Percentiles rank a stretch among this genome's conserved stretches.
These are phyloP conservation scores for Drosophila mercatorum DNA, from an alignment of 2,888 invertebrate genomes.

Conservation along the genomic window DNA sequence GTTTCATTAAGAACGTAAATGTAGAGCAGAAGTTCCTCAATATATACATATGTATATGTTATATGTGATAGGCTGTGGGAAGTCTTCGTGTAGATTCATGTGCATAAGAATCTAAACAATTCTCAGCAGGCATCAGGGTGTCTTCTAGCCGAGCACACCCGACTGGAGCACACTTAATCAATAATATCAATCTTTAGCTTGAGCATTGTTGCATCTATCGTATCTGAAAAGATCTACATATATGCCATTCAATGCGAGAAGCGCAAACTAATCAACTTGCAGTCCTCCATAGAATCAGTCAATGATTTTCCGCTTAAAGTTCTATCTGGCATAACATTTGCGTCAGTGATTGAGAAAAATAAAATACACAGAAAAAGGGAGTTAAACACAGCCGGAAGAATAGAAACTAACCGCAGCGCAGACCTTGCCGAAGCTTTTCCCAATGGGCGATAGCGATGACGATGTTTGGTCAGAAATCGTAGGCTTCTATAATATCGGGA, in stretches of 20 bases:
- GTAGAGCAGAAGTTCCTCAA: too few species aligned
- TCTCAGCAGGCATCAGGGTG: too few species aligned
- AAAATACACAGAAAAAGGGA: not conserved
- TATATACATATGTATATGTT: too few species aligned
- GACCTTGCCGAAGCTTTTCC: conserved; percentile 50
- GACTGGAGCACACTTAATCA: too few species aligned
- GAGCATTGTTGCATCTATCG: not conserved
- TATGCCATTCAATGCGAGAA: not conserved
- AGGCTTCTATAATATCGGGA: conserved; percentile 26
- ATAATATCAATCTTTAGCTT: not conserved
- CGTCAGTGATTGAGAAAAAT: not conserved
- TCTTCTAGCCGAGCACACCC: not conserved
- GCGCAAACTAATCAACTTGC: not conserved
- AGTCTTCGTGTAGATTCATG: too few species aligned
- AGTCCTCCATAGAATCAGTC: not conserved
- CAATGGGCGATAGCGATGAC: conserved; percentile 8
- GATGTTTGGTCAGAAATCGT: conserved; percentile 23
- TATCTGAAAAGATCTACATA: not conserved
- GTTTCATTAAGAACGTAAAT: too few species aligned
- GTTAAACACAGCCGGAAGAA: conserved; percentile 41
- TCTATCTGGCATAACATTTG: not conserved
- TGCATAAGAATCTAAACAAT: too few species aligned
- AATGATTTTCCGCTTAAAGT: conserved; percentile 36
- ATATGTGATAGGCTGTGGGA: too few species aligned
- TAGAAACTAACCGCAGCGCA: conserved; percentile 21